Evolutionary conservation across 2,888 invertebrate genomes (phyloP).

Genomic region (Prenolepis imparis): DNA sequence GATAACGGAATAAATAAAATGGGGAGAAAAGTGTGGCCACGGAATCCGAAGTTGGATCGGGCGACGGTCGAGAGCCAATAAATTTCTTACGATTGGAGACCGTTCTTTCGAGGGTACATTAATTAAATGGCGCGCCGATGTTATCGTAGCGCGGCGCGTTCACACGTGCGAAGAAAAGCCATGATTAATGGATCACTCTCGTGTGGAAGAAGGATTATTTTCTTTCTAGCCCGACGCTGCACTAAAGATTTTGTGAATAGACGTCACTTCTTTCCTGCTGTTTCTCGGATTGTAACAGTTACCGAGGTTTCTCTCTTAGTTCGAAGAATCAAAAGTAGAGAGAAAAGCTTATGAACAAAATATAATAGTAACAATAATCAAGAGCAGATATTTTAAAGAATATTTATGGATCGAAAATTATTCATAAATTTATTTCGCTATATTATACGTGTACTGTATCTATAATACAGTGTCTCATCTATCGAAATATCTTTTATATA

Average conservation of each 20-base stretch:
- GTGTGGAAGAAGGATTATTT: constrained; percentile 68
- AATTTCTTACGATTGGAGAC: constrained; percentile 69
- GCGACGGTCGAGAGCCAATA: constrained; percentile 61
- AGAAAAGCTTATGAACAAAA: constrained; percentile 6
- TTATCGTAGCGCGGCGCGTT: constrained; percentile 69
- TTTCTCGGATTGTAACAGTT: constrained; percentile 1
- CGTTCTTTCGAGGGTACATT: constrained; percentile 72
- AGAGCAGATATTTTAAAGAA: background rate
- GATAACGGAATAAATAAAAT: constrained; percentile 45
- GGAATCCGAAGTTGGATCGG: constrained; percentile 17
- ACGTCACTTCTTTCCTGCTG: background rate
- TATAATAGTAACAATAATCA: background rate
- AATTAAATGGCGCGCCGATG: constrained; percentile 76
- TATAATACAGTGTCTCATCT: background rate
- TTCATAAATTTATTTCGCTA: background rate
- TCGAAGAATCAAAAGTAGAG: background rate
- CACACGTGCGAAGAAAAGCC: constrained; percentile 70
- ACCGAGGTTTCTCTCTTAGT: background rate
- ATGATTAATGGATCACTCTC: constrained; percentile 73
- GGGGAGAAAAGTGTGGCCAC: constrained; percentile 26
- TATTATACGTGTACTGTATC: background rate
- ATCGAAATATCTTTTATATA: background rate
- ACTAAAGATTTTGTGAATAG: constrained; percentile 68
- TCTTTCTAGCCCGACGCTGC: constrained; percentile 48
- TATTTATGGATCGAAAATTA: background rate